A percentile compares a stretch with the other conserved stretches of the same genome.
Evolutionary conservation across 2,888 invertebrate genomes (phyloP).

Genomic region (Rhaphigaster nebulosa): DNA sequence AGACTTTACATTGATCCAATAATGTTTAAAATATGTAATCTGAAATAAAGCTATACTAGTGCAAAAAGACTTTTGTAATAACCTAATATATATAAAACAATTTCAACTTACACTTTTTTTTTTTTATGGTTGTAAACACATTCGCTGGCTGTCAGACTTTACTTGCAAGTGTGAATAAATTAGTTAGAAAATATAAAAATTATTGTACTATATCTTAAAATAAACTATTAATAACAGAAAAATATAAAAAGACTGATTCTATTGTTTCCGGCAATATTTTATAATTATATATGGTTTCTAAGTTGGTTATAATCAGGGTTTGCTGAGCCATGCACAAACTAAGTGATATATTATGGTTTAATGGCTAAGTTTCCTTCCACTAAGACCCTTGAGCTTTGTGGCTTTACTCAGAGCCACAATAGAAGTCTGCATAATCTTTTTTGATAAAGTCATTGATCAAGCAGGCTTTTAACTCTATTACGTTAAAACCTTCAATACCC

Average conservation of each 20-base stretch:
- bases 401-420: neutral
- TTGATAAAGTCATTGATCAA: neutral
- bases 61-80: too few species aligned
- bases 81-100: too few species aligned
- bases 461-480: neutral
- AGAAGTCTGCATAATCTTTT: neutral
- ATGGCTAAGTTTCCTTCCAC: neutral
- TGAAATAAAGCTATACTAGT: too few species aligned
- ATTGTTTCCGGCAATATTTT: neutral
- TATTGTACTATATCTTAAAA: too few species aligned
- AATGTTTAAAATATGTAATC: too few species aligned
- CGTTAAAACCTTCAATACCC: neutral
- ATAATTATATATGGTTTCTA: neutral
- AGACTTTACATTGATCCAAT: too few species aligned
- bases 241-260: neutral
- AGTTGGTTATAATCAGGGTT: neutral
- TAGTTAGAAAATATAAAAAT: too few species aligned
- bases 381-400: conserved; percentile 1
- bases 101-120: too few species aligned
- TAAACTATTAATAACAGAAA: too few species aligned
- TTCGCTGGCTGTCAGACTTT: too few species aligned
- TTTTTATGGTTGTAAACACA: too few species aligned
- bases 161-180: too few species aligned
- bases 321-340: neutral
- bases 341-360: neutral